phyloP scores from a whole-genome alignment of 1,140 invertebrate species.

The Cherax destructor region DNA sequence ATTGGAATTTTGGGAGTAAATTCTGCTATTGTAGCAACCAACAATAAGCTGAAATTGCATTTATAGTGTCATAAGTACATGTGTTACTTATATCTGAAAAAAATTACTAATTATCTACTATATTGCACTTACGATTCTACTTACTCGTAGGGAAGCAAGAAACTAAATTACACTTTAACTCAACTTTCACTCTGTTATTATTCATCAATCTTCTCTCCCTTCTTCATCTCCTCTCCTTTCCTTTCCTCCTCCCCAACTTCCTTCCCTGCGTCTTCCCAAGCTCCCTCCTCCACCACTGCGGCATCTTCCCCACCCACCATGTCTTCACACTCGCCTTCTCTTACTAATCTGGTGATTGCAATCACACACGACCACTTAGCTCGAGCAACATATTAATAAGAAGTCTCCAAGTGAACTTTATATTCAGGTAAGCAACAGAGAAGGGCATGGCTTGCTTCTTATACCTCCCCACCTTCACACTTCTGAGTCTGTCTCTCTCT shows the following conservation, averaged over 20 bases:
- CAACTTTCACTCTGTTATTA: not conserved
- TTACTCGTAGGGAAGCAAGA: too few relatives aligned
- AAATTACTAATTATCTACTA: too few relatives aligned
- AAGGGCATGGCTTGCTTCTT: not conserved
- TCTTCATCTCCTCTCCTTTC: not conserved
- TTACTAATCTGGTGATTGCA: not conserved
- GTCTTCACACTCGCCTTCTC: not conserved
- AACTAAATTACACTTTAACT: not conserved
- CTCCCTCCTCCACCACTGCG: not conserved
- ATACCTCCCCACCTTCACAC: not conserved
- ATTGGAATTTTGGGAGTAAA: too few relatives aligned
- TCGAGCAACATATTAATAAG: conserved; percentile 5
- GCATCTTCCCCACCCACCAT: not conserved
- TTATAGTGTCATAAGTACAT: too few relatives aligned
- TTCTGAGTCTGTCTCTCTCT: too few relatives aligned
- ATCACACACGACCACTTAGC: conserved; percentile 15
- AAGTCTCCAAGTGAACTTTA: not conserved
- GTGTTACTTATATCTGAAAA: too few relatives aligned
- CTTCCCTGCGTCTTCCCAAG: not conserved
- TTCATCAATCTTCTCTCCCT: not conserved
- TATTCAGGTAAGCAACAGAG: not conserved
- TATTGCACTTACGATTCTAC: too few relatives aligned
- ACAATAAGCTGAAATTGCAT: too few relatives aligned
- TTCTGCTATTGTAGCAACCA: too few relatives aligned
- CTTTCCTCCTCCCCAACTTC: not conserved